Base-by-base conservation (phyloP, 2,113 vertebrate genomes). In the Carassius gibelio region DNA sequence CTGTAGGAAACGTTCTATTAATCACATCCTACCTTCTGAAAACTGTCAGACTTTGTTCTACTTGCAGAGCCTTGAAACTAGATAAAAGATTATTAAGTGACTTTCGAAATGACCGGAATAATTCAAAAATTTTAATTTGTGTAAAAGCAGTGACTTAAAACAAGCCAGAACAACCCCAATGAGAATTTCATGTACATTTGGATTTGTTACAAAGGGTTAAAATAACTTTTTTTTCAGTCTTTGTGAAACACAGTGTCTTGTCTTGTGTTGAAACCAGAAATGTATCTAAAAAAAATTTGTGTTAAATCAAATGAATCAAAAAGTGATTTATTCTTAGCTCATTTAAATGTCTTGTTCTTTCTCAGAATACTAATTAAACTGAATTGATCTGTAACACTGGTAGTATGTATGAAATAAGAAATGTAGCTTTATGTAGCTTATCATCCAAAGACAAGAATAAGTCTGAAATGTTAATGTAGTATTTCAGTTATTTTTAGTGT, bases 111-210 rank as follows among this genome's bases (percentile, higher is more conserved):
- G 38, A 45, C 38, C n/a, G 8, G 10, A 23, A 23, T 45, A 45
- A 74, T 5, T 13, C 4, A 57, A 30, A 76, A 55, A 19, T 52
- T 0, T 23, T 1, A 1, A 78, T 38, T 61, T 61, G 10, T 36
- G 19, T 78, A 4, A 78, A 77, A 59, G 21, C 19, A 77, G 21
- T 78, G 59, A 42, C 19, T 42, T 38, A 61, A 76, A 78, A 78
- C 55, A 78, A 42, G 50, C 19, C 0, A 78, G 10, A 0, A 3
- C 11, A 59, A 42, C 34, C 19, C 30, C 17, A 71, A 38, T 5
- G 34, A 38, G 34, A 38, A 38, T 38, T 5, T 59, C 4, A 14
- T 52, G 14, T 75, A 78, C 61, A 59, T 7, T 21, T 61, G 34
- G n/a, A 3, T 42, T 10, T 45, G 36, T 45, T 21, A 3, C 57